Evolutionary conservation across 1,140 invertebrate species (phyloP).

Genomic region (Drosophila saltans): DNA sequence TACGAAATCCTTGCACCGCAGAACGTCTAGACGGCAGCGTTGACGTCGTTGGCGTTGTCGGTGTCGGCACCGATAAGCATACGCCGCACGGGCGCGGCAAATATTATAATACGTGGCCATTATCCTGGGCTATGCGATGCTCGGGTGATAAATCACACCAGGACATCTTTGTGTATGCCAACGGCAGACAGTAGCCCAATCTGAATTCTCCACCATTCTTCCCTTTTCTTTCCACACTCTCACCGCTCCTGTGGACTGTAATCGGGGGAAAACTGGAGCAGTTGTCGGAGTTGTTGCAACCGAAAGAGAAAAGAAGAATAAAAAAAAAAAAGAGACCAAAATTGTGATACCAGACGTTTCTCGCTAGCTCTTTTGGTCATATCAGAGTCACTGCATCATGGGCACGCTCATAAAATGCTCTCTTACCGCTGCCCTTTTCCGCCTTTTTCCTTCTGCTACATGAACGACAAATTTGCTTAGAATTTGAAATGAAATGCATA

Average conservation of each 20-base stretch:
- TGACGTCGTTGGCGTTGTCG: constrained; percentile 51
- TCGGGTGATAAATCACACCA: constrained; percentile 75
- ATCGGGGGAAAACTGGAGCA: constrained; percentile 53
- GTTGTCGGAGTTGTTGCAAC: constrained; percentile 26
- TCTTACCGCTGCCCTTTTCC: constrained; percentile 31
- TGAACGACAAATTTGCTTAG: constrained; percentile 76
- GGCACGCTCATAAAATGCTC: constrained; percentile 79
- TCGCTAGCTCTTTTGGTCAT: constrained; percentile 37
- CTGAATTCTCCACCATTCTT: constrained; percentile 35
- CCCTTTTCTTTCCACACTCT: not conserved
- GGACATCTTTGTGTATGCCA: constrained; percentile 76
- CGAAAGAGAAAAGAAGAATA: not conserved
- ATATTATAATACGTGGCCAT: constrained; percentile 81
- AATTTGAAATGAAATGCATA: constrained; percentile 79
- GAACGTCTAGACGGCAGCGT: constrained; percentile 69
- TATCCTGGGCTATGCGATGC: constrained; percentile 62
- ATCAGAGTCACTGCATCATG: constrained; percentile 72
- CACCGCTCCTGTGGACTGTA: not conserved
- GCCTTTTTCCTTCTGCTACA: constrained; percentile 8
- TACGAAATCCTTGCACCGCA: constrained; percentile 62
- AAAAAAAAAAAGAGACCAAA: not conserved
- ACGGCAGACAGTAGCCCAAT: constrained; percentile 65
- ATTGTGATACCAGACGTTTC: constrained; percentile 56
- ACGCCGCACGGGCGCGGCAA: constrained; percentile 72
- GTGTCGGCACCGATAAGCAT: constrained; percentile 72